phyloP scores from a whole-genome alignment of 2,888 invertebrate species.

The Agonopterix alstromeriana region DNA sequence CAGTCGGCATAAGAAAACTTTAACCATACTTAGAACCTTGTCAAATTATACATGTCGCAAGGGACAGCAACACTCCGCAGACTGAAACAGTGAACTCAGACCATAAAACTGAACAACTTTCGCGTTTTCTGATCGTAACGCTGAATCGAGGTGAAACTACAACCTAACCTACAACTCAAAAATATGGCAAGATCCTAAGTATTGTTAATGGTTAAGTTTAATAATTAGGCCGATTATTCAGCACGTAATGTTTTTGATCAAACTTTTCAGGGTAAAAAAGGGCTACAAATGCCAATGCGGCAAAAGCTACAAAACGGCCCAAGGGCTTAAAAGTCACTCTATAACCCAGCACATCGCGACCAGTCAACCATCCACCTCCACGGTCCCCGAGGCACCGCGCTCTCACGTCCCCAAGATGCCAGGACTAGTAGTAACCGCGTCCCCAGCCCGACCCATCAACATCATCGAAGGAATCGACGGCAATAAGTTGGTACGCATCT shows the following conservation, averaged over 20 bases:
- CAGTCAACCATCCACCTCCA: slow-evolving; percentile 19
- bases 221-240: not conserved
- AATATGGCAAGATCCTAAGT: no score
- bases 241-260: slow-evolving; percentile 4
- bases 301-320: slow-evolving; percentile 89
- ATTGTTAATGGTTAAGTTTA: no score
- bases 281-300: slow-evolving; percentile 90
- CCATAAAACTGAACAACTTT: no score
- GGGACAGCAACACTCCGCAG: no score
- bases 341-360: slow-evolving; percentile 43
- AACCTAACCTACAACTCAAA: no score
- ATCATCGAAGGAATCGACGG: slow-evolving; percentile 39
- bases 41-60: no score
- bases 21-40: no score
- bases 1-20: no score
- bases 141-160: no score
- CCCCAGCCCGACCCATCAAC: slow-evolving; percentile 38
- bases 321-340: slow-evolving; percentile 86
- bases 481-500: slow-evolving; percentile 60
- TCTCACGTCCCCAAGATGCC: slow-evolving; percentile 27
- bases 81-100: no score
- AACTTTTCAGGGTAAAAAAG: slow-evolving; percentile 82
- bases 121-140: no score
- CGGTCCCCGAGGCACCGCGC: slow-evolving; percentile 7
- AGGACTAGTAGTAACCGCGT: slow-evolving; percentile 59